These are phyloP conservation scores for Busseola fusca DNA, from an alignment of 2,888 invertebrate species.

Conservation along the genomic window DNA sequence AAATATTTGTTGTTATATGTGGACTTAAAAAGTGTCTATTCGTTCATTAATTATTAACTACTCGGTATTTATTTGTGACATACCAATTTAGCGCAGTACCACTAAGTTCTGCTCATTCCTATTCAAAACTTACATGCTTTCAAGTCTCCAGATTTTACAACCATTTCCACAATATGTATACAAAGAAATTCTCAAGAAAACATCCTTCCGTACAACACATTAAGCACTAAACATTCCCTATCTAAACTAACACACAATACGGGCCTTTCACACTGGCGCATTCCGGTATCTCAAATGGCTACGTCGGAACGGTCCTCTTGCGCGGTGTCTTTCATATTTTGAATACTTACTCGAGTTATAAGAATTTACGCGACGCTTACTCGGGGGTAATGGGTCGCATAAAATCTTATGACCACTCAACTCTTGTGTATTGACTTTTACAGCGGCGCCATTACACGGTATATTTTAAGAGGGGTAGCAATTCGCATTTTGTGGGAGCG, in stretches of 20 bases:
- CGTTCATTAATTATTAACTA: background rate
- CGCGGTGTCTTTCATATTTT: slow-evolving; percentile 82
- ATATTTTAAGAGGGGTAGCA: slow-evolving; percentile 70
- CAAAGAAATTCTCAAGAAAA: slow-evolving; percentile 55
- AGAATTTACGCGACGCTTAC: slow-evolving; percentile 88
- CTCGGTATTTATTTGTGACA: background rate
- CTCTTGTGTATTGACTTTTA: slow-evolving; percentile 86
- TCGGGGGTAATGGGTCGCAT: slow-evolving; percentile 83
- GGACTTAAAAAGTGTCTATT: background rate
- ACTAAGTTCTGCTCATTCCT: background rate
- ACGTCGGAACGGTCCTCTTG: slow-evolving; percentile 53
- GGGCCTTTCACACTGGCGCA: slow-evolving; percentile 51
- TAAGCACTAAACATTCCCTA: slow-evolving; percentile 60
- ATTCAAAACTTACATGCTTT: slow-evolving; percentile 11
- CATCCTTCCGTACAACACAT: slow-evolving; percentile 54
- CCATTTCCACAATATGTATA: slow-evolving; percentile 34
- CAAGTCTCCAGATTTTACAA: slow-evolving; percentile 19
- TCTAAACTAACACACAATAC: slow-evolving; percentile 60
- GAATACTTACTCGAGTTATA: slow-evolving; percentile 87
- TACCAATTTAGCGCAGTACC: background rate
- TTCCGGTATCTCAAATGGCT: slow-evolving; percentile 61
- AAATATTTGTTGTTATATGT: background rate
- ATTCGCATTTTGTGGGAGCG: slow-evolving; percentile 63
- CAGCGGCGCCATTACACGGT: slow-evolving; percentile 66
- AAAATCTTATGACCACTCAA: slow-evolving; percentile 87